Percentiles rank a stretch among this genome's conserved stretches.
Conservation (phyloP, 2,113 vertebrate genomes). For the Tursiops truncatus region DNA sequence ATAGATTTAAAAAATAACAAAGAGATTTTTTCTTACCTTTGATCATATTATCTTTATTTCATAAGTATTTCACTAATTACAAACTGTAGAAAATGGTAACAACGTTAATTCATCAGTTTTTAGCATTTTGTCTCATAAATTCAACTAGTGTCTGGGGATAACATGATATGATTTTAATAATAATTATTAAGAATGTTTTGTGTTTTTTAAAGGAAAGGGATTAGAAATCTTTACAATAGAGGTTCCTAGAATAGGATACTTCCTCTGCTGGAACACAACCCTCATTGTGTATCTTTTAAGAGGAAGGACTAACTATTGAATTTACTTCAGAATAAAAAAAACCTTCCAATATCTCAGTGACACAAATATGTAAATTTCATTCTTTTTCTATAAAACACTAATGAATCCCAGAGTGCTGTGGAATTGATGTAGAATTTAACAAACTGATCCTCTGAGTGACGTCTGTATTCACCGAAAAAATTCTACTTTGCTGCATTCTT, state of each 20-base stretch:
- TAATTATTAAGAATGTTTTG: background rate
- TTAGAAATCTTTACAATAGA: background rate
- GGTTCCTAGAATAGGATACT: background rate
- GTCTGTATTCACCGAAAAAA: background rate
- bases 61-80: background rate
- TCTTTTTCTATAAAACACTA: background rate
- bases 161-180: background rate
- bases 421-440: background rate
- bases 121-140: background rate
- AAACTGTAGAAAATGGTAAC: background rate
- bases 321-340: background rate
- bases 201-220: background rate
- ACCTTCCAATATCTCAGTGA: background rate
- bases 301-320: background rate
- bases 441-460: background rate
- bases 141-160: background rate
- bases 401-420: background rate
- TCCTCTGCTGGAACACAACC: background rate
- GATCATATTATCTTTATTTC: background rate
- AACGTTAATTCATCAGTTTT: background rate
- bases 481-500: background rate
- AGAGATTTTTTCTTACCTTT: background rate
- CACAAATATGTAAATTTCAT: background rate
- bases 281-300: background rate
- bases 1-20: background rate